phyloP scores from a whole-genome alignment of 2,797 vertebrate genomes.

The Alfaro cultratus region DNA sequence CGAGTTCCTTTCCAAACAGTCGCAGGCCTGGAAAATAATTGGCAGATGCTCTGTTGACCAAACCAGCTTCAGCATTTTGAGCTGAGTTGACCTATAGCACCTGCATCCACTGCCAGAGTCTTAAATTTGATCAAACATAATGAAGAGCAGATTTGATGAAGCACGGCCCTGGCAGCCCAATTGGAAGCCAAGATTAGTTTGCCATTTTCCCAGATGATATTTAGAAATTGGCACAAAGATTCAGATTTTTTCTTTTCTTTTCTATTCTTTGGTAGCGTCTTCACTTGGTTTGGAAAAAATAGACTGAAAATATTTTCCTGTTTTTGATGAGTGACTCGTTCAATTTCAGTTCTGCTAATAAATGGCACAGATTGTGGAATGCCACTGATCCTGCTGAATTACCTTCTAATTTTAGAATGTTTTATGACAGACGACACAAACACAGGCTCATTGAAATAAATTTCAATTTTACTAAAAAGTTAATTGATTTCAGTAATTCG shows the following conservation, averaged over 20 bases:
- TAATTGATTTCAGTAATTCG: neutral
- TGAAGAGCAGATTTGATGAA: conserved; percentile 67
- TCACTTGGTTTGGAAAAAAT: conserved; percentile 10
- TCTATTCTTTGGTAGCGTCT: conserved; percentile 25
- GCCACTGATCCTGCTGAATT: neutral
- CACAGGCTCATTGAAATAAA: neutral
- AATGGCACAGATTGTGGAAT: conserved; percentile 12
- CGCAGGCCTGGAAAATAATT: conserved; percentile 58
- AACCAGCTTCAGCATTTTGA: conserved; percentile 41
- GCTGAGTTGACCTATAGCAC: conserved; percentile 61
- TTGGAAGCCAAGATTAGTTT: conserved; percentile 41
- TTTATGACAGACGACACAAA: neutral
- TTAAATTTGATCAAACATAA: conserved; percentile 67
- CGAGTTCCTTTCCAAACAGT: conserved; percentile 57
- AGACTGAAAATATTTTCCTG: neutral
- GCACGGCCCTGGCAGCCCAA: conserved; percentile 43
- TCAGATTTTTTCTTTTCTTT: conserved; percentile 17
- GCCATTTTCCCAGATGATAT: conserved; percentile 56
- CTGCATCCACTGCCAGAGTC: conserved; percentile 56
- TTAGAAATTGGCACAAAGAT: conserved; percentile 51
- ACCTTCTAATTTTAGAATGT: neutral
- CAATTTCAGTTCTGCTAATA: neutral
- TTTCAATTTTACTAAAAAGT: neutral
- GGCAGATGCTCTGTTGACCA: conserved; percentile 74
- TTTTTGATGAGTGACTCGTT: neutral